phyloP scores from a whole-genome alignment of 30 jellyfish, hydroid and myxozoan species.

The Aurelia sp. region DNA sequence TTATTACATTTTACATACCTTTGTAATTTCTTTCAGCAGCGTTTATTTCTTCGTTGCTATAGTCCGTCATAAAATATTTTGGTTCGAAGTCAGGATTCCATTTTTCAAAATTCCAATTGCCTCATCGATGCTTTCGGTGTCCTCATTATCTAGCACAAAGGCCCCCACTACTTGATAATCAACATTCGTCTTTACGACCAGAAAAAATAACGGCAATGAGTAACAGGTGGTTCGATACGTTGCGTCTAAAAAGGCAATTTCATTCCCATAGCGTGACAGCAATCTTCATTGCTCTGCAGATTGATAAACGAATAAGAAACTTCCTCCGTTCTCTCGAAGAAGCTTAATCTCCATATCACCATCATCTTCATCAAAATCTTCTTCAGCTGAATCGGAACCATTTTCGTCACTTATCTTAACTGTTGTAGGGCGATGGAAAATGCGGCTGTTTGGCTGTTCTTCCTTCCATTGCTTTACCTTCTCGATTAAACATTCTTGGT shows the following conservation, averaged over 20 bases:
- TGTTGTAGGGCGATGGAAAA: not conserved
- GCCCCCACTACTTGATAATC: constrained; percentile 82
- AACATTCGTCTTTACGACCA: constrained; percentile 86
- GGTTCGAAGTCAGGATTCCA: constrained; percentile 87
- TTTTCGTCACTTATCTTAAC: not conserved
- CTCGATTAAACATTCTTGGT: constrained; percentile 3
- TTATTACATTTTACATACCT: constrained; percentile 12
- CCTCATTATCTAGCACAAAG: constrained; percentile 62
- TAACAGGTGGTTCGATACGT: constrained; percentile 66
- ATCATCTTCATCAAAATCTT: not conserved
- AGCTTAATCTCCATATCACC: not conserved
- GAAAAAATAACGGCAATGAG: constrained; percentile 78
- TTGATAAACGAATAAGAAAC: constrained; percentile 71
- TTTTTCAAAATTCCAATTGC: constrained; percentile 49
- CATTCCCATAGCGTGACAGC: constrained; percentile 74
- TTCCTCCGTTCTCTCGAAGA: not conserved
- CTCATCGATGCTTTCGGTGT: constrained; percentile 57
- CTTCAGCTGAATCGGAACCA: not conserved
- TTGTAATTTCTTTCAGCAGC: constrained; percentile 59
- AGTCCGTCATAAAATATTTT: constrained; percentile 51
- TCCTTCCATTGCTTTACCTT: not conserved
- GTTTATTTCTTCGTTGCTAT: constrained; percentile 61
- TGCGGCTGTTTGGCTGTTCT: not conserved
- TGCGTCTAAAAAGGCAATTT: constrained; percentile 66
- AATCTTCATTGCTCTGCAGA: constrained; percentile 71